phyloP scores from a whole-genome alignment of 2,888 invertebrate species.

The Troides aeacus region DNA sequence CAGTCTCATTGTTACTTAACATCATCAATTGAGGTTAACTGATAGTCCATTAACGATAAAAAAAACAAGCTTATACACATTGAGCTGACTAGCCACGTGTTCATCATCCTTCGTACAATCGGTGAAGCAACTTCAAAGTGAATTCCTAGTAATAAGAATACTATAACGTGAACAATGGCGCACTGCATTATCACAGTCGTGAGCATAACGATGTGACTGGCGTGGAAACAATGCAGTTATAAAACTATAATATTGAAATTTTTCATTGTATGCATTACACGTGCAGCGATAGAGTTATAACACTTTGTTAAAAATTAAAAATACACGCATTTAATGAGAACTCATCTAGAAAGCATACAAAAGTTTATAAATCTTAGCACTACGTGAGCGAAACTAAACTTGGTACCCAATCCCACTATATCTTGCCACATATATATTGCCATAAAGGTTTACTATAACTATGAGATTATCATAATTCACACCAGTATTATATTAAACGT shows the following conservation, averaged over 20 bases:
- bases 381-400: too few relatives aligned
- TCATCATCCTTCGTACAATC: background rate
- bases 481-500: too few relatives aligned
- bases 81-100: background rate
- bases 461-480: too few relatives aligned
- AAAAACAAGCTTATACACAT: background rate
- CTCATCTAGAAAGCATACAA: background rate
- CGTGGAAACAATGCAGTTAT: constrained; percentile 48
- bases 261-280: constrained; percentile 33
- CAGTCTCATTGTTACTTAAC: background rate
- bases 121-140: constrained; percentile 4
- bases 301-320: background rate
- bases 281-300: constrained; percentile 39
- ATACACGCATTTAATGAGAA: background rate
- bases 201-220: constrained; percentile 33
- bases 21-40: too few relatives aligned
- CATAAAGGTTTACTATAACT: too few relatives aligned
- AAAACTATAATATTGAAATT: constrained; percentile 41
- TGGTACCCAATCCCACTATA: too few relatives aligned
- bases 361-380: background rate
- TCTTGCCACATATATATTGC: too few relatives aligned
- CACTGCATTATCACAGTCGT: constrained; percentile 33
- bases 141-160: constrained; percentile 28
- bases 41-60: too few relatives aligned
- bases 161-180: constrained; percentile 32